Conservation (phyloP, 2,113 vertebrate species). For the Etia nguti region DNA sequence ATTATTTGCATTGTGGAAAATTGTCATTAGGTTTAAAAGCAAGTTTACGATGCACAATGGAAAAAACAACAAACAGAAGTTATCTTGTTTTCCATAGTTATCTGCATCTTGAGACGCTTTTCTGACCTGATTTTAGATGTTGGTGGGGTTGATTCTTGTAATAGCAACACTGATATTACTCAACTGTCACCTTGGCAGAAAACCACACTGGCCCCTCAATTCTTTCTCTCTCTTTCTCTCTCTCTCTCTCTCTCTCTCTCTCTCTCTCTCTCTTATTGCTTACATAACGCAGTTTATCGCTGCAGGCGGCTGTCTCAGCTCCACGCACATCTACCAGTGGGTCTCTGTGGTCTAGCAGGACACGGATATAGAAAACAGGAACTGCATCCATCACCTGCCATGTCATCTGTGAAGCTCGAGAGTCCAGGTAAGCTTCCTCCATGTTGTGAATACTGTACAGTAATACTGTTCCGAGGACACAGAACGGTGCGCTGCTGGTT, state of each 20-base stretch:
- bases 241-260: not conserved
- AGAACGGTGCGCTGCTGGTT: not conserved
- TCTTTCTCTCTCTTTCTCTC: not conserved
- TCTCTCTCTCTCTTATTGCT: not conserved
- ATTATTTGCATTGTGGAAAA: not conserved
- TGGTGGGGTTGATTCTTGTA: conserved; percentile 16
- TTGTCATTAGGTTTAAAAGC: not conserved
- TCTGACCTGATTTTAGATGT: conserved; percentile 26
- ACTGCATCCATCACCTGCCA: not conserved
- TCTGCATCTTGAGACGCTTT: not conserved
- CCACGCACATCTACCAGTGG: not conserved
- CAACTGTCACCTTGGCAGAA: conserved; percentile 52
- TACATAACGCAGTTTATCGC: not conserved
- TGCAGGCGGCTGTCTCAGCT: not conserved
- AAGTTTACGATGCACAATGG: not conserved
- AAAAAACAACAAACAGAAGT: not conserved
- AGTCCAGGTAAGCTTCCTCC: not conserved
- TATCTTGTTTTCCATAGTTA: not conserved
- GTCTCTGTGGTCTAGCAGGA: not conserved
- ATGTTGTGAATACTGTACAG: not conserved
- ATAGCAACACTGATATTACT: conserved; percentile 40
- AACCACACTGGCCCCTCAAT: conserved; percentile 19
- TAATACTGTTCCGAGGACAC: not conserved
- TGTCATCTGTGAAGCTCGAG: not conserved
- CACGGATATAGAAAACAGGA: not conserved